phyloP scores from a whole-genome alignment of 2,888 invertebrate genomes.

The Plemyria rubiginata region DNA sequence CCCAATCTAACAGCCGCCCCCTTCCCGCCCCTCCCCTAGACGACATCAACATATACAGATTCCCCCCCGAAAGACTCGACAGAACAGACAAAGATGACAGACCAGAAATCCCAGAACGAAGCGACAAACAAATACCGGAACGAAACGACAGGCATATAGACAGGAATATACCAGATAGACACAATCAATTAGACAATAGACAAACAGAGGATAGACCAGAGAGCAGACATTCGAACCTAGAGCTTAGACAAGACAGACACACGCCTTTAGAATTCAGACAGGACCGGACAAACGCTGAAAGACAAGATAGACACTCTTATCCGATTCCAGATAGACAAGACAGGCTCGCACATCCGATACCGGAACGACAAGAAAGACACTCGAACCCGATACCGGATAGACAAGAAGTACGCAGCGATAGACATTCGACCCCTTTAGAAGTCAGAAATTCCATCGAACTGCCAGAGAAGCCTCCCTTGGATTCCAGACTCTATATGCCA shows the following conservation, averaged over 20 bases:
- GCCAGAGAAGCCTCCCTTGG: constrained; percentile 24
- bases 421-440: constrained; percentile 41
- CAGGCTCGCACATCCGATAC: constrained; percentile 3
- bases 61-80: constrained; percentile 38
- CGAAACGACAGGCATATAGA: constrained; percentile 23
- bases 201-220: constrained; percentile 26
- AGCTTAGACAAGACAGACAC: constrained; percentile 36
- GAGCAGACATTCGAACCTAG: constrained; percentile 40
- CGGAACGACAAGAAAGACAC: constrained; percentile 23
- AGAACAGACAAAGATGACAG: constrained; percentile 33
- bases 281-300: constrained; percentile 40
- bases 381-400: constrained; percentile 21
- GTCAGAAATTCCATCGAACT: constrained; percentile 20
- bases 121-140: constrained; percentile 21
- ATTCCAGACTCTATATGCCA: constrained; percentile 25
- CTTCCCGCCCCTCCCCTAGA: constrained; percentile 74
- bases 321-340: constrained; percentile 27
- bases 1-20: constrained; percentile 75
- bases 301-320: constrained; percentile 34
- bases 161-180: constrained; percentile 29
- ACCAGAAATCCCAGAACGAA: constrained; percentile 35
- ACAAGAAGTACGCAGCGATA: constrained; percentile 11
- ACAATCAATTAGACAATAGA: constrained; percentile 22
- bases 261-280: constrained; percentile 41
- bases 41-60: constrained; percentile 41